phyloP scores from a whole-genome alignment of 2,113 vertebrate genomes.

The Dicrurus megarhynchus region DNA sequence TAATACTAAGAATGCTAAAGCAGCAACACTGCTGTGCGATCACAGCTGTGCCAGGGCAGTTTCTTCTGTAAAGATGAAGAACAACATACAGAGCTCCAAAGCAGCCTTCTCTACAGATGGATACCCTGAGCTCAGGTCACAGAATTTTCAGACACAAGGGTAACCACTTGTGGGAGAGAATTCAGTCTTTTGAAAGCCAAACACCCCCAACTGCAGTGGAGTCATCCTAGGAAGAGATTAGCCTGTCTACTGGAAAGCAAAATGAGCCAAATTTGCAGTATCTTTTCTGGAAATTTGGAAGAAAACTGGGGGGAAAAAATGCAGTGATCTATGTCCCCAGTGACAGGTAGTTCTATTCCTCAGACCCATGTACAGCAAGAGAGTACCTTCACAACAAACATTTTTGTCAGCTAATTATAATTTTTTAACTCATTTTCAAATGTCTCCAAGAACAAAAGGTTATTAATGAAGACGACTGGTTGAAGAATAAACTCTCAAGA shows the following conservation, averaged over 20 bases:
- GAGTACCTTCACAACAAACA: neutral
- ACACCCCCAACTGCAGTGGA: neutral
- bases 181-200: neutral
- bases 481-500: neutral
- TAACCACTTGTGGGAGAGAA: neutral
- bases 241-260: neutral
- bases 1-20: neutral
- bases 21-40: neutral
- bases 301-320: neutral
- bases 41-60: neutral
- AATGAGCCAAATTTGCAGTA: neutral
- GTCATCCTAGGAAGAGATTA: neutral
- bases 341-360: neutral
- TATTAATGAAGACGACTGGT: neutral
- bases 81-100: neutral
- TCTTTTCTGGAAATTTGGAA: neutral
- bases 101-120: neutral
- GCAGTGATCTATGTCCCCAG: neutral
- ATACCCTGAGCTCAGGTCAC: neutral
- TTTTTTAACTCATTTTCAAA: neutral
- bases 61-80: neutral
- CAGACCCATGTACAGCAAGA: neutral
- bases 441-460: neutral
- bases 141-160: neutral
- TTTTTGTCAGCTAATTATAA: neutral